Evolutionary conservation across 2,888 invertebrate species (phyloP).

Genomic region (Podotricha telesiphe): DNA sequence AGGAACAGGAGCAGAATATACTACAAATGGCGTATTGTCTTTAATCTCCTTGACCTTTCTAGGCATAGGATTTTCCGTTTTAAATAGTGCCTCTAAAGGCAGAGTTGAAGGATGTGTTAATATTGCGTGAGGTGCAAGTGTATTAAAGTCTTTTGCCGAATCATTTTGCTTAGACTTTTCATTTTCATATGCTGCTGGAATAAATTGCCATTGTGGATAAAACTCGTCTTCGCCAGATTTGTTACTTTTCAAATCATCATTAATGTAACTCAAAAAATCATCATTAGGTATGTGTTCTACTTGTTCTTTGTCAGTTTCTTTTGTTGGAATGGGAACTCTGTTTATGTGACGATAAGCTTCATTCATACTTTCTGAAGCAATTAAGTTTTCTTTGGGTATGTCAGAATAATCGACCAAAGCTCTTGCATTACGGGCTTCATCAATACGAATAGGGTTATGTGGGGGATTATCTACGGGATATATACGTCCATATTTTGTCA

Average conservation of each 20-base stretch:
- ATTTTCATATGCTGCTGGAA: conserved; percentile 79
- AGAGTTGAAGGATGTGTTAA: conserved; percentile 86
- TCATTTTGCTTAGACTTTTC: conserved; percentile 61
- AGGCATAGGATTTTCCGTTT: conserved; percentile 75
- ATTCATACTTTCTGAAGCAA: conserved; percentile 79
- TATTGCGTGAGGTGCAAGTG: conserved; percentile 68
- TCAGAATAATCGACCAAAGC: conserved; percentile 69
- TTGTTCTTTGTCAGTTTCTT: conserved; percentile 50
- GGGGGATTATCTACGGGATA: conserved; percentile 80
- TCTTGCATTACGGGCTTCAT: conserved; percentile 79
- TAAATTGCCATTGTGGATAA: conserved; percentile 70
- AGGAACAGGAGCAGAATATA: conserved; percentile 72
- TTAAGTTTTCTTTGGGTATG: conserved; percentile 71
- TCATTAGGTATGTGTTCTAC: conserved; percentile 63
- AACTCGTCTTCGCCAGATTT: conserved; percentile 54
- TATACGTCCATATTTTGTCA: conserved; percentile 75
- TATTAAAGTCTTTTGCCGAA: conserved; percentile 64
- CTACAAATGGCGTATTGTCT: conserved; percentile 70
- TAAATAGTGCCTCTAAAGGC: conserved; percentile 87
- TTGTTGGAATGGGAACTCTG: conserved; percentile 51
- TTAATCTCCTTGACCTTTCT: conserved; percentile 56
- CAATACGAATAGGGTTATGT: conserved; percentile 76
- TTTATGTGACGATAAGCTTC: conserved; percentile 76
- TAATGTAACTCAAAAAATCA: conserved; percentile 70
- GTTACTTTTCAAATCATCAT: conserved; percentile 67